These are phyloP conservation scores for Gymnodraco acuticeps DNA, from an alignment of 2,797 vertebrate species.

Conservation along the genomic window DNA sequence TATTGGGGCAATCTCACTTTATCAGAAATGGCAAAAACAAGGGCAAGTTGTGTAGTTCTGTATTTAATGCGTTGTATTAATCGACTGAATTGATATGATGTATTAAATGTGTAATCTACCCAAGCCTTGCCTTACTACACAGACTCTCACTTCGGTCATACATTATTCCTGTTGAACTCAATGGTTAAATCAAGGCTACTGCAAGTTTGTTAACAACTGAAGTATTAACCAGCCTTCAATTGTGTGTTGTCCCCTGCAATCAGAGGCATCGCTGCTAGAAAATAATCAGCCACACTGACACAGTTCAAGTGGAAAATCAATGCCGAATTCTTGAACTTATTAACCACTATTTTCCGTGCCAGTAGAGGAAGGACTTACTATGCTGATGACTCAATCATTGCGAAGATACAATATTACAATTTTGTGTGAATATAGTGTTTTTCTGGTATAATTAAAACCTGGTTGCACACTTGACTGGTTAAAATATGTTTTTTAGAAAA, in stretches of 20 bases:
- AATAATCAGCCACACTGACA: conserved; percentile 45
- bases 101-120: neutral
- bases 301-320: conserved; percentile 53
- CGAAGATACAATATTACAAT: conserved; percentile 21
- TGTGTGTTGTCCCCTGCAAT: conserved; percentile 36
- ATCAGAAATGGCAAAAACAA: conserved; percentile 5
- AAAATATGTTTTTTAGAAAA: conserved; percentile 8
- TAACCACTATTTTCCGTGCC: conserved; percentile 24
- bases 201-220: conserved; percentile 25
- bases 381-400: conserved; percentile 18
- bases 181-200: conserved; percentile 17
- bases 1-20: neutral
- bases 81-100: neutral
- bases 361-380: neutral
- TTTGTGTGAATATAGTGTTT: neutral
- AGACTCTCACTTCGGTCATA: neutral
- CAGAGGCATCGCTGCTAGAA: conserved; percentile 36
- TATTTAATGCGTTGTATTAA: conserved; percentile 7
- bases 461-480: conserved; percentile 8
- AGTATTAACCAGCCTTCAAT: conserved; percentile 19
- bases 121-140: neutral
- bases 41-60: neutral
- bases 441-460: neutral
- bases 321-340: conserved; percentile 49
- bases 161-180: conserved; percentile 10